Conservation (phyloP, 2,888 invertebrate genomes). For the Hoplodrina blanda region DNA sequence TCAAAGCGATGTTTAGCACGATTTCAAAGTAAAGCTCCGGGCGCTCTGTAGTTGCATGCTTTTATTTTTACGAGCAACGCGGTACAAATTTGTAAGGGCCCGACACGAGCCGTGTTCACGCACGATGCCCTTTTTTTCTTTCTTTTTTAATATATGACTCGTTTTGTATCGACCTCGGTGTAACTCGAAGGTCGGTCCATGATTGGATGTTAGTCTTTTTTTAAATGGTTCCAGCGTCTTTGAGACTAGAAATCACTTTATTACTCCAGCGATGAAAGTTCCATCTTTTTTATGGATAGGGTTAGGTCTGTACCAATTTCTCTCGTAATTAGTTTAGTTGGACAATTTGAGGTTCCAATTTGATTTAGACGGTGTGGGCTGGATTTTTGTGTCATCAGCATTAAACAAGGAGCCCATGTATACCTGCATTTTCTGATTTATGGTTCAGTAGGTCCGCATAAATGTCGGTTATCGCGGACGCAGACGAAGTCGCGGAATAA, state of each 20-base stretch:
- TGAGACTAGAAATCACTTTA: conserved; percentile 59
- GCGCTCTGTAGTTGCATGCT: conserved; percentile 46
- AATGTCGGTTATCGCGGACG: too few species aligned
- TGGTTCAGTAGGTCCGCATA: conserved; percentile 2
- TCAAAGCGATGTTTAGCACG: conserved; percentile 50
- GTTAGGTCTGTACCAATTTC: conserved; percentile 14
- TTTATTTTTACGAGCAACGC: conserved; percentile 74
- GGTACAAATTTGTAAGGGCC: conserved; percentile 83
- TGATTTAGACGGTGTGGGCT: conserved; percentile 5
- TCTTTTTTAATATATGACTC: conserved; percentile 71
- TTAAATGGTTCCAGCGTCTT: conserved; percentile 31
- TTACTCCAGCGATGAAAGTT: conserved; percentile 56
- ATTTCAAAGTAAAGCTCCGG: conserved; percentile 47
- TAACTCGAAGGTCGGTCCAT: conserved; percentile 70
- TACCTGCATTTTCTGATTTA: conserved; percentile 14
- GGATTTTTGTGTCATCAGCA: neutral
- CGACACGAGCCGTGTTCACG: conserved; percentile 75
- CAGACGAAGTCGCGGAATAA: too few species aligned
- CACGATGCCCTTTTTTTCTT: conserved; percentile 67
- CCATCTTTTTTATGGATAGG: conserved; percentile 25
- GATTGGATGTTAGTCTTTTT: conserved; percentile 63
- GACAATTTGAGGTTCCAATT: neutral
- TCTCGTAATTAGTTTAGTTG: conserved; percentile 18
- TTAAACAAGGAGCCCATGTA: neutral
- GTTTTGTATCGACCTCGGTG: conserved; percentile 76